phyloP scores from a whole-genome alignment of 2,888 invertebrate genomes.

The Chalcosyrphus nemorum region DNA sequence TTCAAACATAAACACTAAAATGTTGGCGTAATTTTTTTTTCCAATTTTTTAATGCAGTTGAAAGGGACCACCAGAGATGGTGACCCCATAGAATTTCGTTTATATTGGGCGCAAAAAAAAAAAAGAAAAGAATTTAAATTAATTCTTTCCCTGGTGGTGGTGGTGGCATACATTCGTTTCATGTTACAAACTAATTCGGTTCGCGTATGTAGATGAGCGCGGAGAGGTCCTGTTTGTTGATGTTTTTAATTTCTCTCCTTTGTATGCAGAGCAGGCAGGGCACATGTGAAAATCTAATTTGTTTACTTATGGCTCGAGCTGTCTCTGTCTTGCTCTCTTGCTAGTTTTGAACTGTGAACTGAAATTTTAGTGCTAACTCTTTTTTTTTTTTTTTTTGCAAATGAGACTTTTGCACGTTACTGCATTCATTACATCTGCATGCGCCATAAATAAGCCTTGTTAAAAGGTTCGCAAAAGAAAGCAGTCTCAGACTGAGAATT shows the following conservation, averaged over 20 bases:
- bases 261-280: background rate
- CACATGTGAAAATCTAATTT: conserved; percentile 69
- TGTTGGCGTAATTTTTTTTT: background rate
- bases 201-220: conserved; percentile 50
- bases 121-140: background rate
- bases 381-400: conserved; percentile 46
- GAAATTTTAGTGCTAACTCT: background rate
- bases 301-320: conserved; percentile 38
- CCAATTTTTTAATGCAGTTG: background rate
- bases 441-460: background rate
- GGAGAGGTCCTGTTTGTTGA: conserved; percentile 28
- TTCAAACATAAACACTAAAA: background rate
- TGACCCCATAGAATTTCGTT: conserved; percentile 11
- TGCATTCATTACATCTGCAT: conserved; percentile 48
- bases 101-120: background rate
- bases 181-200: conserved; percentile 57
- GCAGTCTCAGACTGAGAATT: background rate
- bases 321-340: background rate
- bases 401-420: conserved; percentile 73
- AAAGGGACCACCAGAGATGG: background rate
- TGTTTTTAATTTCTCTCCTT: conserved; percentile 44
- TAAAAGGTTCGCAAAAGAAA: conserved; percentile 11
- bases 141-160: conserved; percentile 4
- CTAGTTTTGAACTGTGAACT: conserved; percentile 8
- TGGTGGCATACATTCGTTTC: conserved; percentile 33